Evolutionary conservation across 2,113 vertebrate species (phyloP).

Genomic region (Neomonachus schauinslandi): DNA sequence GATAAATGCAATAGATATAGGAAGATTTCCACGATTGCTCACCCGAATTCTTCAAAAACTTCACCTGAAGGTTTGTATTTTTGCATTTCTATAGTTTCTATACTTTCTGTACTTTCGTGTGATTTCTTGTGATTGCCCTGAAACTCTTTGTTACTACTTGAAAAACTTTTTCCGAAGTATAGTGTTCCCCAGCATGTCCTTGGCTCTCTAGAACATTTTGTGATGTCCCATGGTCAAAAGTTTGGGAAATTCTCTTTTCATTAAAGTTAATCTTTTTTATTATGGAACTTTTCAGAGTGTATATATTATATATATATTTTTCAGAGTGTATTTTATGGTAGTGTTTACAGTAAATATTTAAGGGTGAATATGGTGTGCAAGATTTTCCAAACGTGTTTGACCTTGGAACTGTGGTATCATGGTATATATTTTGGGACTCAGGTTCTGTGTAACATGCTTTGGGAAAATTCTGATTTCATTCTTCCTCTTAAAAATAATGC

Average conservation of each 20-base stretch:
- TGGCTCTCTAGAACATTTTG: not conserved
- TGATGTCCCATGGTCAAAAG: not conserved
- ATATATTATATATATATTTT: not conserved
- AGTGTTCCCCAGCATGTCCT: not conserved
- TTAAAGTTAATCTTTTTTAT: not conserved
- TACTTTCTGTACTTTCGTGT: not conserved
- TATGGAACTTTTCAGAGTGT: not conserved
- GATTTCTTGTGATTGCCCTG: not conserved
- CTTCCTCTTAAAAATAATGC: conserved; percentile 51
- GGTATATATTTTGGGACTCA: not conserved
- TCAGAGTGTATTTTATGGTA: not conserved
- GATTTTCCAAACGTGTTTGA: conserved; percentile 32
- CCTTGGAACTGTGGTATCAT: conserved; percentile 2
- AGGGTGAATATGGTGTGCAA: not conserved
- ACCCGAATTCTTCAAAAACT: conserved; percentile 95
- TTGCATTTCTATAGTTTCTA: not conserved
- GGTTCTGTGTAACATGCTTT: not conserved
- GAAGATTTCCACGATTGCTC: conserved; percentile 93
- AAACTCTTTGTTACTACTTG: not conserved
- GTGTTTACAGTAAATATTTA: conserved; percentile 25
- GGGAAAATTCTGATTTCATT: conserved; percentile 46
- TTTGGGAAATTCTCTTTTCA: not conserved
- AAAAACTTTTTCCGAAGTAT: not conserved
- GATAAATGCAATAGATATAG: conserved; percentile 92
- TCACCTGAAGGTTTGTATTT: conserved; percentile 93